Base-by-base conservation (phyloP, 2,113 vertebrate species). In the Pimephales promelas region DNA sequence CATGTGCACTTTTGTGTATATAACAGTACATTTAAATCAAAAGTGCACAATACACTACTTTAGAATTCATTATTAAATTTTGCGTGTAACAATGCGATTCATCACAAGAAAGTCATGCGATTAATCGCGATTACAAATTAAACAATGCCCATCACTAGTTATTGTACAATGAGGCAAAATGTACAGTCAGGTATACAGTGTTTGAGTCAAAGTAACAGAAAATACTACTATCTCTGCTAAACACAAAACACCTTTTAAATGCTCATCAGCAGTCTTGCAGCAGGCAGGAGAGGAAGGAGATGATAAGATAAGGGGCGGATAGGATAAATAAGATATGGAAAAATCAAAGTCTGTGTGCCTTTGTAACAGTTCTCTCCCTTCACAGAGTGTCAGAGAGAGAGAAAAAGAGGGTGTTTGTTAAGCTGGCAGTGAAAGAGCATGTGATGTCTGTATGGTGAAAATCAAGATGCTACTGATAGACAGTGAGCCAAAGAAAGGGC, bases 281-380 rank as follows among this genome's bases (percentile, higher is more conserved):
- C 52, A 52, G 79, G 76, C 31, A 75, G 68, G 82, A 36, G 83
- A 77, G 76, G 82, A 90, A 90, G 89, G 87, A 90, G 16, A 16
- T 4, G 47, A 16, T 16, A 16, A 8, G 47, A 49, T 16, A 49
- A 49, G 47, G 47, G 47, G 14, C 16, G 47, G 47, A 16, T 16
- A 16, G 47, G 14, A 49, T 16, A 49, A 16, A 4, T 14, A 91
- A 86, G 88, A 91, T 81, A 83, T 70, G 22, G 36, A 31, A 26
- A 89, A 85, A 83, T 81, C 89, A 68, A 77, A 81, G 84, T 89
- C 47, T 80, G 75, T 83, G 57, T 78, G 75, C 18, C 14, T 52
- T 70, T 6, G 47, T 73, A 87, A 88, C 84, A 88, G 87, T 77
- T 83, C 54, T 79, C 74, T 84, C 82, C 57, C 77, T 45, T 4